Evolutionary conservation across 30 jellyfish, hydroid and myxozoan genomes (phyloP).

Genomic region (Nemopilema nomurai): DNA sequence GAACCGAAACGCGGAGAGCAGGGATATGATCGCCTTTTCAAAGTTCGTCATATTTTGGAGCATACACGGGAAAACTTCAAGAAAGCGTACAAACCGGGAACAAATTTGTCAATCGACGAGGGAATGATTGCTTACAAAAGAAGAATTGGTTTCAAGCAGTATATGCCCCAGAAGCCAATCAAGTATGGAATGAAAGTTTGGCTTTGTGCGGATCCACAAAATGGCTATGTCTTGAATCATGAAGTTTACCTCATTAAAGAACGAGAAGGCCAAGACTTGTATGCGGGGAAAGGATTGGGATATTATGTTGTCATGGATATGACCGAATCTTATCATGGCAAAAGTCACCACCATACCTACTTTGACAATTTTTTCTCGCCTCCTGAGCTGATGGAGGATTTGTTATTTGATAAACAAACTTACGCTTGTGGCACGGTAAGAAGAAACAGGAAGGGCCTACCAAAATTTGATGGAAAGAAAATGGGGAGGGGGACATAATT

Average conservation of each 20-base stretch:
- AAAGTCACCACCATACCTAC: conserved; percentile 15
- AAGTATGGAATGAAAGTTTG: conserved; percentile 47
- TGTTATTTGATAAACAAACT: conserved; percentile 6
- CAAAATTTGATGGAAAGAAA: background rate
- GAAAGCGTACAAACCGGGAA: background rate
- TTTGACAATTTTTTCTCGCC: conserved; percentile 29
- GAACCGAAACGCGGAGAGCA: conserved; percentile 14
- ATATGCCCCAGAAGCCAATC: conserved; percentile 43
- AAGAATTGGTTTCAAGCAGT: conserved; percentile 31
- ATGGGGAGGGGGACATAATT: conserved; percentile 8
- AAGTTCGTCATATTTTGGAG: conserved; percentile 27
- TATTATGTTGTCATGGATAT: conserved; percentile 24
- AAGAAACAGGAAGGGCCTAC: conserved; percentile 42
- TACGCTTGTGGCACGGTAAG: conserved; percentile 38
- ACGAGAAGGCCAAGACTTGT: conserved; percentile 4
- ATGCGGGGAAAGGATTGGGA: conserved; percentile 44
- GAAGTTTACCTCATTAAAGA: conserved; percentile 24
- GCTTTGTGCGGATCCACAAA: conserved; percentile 26
- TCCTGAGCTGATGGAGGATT: conserved; percentile 14
- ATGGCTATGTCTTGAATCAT: conserved; percentile 8
- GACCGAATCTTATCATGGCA: conserved; percentile 25
- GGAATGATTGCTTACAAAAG: conserved; percentile 40
- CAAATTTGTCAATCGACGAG: conserved; percentile 36
- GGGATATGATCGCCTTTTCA: conserved; percentile 33
- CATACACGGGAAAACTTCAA: background rate